phyloP scores from a whole-genome alignment of 2,797 vertebrate species.

The Gymnothorax javanicus region DNA sequence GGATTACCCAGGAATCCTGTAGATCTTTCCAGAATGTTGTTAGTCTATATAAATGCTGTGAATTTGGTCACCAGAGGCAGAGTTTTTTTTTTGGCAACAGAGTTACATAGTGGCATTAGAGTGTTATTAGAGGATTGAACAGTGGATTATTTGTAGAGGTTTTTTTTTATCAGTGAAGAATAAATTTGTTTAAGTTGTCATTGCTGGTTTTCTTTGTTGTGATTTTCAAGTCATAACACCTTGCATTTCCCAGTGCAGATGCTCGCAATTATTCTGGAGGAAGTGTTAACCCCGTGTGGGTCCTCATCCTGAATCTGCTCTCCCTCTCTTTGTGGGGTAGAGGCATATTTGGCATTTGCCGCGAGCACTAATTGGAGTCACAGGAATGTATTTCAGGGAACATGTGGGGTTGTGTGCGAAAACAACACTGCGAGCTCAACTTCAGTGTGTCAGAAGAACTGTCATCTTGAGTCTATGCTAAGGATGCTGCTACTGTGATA shows the following conservation, averaged over 20 bases:
- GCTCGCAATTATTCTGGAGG: constrained; percentile 69
- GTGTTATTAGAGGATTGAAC: no score
- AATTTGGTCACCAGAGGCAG: no score
- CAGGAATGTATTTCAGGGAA: constrained; percentile 64
- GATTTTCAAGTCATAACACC: no score
- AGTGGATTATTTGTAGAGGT: no score
- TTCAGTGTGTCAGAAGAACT: neutral
- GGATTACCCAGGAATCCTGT: no score
- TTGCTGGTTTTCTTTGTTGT: no score
- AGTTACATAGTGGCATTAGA: no score
- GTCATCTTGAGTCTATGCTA: neutral
- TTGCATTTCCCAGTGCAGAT: constrained; percentile 27
- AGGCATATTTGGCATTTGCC: constrained; percentile 71
- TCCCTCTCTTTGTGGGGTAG: constrained; percentile 65
- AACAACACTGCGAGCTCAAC: constrained; percentile 21
- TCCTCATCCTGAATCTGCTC: constrained; percentile 52
- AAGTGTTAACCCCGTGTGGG: constrained; percentile 62
- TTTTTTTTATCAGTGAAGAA: no score
- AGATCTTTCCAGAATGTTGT: no score
- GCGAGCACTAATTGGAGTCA: constrained; percentile 71
- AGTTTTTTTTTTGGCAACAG: no score
- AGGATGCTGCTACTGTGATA: neutral
- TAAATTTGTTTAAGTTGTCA: no score
- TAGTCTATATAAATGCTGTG: no score
- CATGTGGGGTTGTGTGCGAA: constrained; percentile 69